Conservation (phyloP, 1,140 invertebrate genomes). For the Harpegnathos saltator region DNA sequence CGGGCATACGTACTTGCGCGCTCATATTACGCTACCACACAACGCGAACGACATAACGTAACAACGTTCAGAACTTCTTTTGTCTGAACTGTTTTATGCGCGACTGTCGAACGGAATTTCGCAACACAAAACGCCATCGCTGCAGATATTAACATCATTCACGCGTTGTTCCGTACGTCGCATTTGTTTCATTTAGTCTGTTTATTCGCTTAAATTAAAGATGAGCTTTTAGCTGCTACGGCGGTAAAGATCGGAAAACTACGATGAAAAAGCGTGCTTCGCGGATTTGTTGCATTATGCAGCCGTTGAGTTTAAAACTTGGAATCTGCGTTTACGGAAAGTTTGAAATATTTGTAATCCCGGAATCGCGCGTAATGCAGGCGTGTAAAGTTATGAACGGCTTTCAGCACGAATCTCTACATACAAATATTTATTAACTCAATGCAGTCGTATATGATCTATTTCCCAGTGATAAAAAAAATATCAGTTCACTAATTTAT, state of each 20-base stretch:
- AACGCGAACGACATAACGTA: not conserved
- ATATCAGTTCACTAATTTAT: no score
- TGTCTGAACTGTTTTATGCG: not conserved
- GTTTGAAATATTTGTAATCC: constrained; percentile 36
- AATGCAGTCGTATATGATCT: no score
- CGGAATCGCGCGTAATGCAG: not conserved
- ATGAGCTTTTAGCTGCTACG: not conserved
- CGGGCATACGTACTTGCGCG: not conserved
- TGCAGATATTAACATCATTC: not conserved
- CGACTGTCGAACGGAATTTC: constrained; percentile 8
- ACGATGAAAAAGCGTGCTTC: constrained; percentile 22
- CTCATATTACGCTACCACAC: not conserved
- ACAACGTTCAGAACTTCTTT: not conserved
- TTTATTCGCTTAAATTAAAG: constrained; percentile 25
- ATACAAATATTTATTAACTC: constrained; percentile 5
- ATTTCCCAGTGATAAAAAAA: no score
- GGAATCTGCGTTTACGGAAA: constrained; percentile 3
- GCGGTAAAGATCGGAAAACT: constrained; percentile 16
- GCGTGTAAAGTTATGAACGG: constrained; percentile 14
- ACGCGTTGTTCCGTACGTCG: not conserved
- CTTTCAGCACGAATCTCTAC: not conserved
- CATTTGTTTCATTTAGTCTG: constrained; percentile 10
- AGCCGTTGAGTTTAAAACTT: constrained; percentile 3
- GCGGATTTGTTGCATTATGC: constrained; percentile 32
- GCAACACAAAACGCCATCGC: not conserved